Evolutionary conservation across 2,888 invertebrate genomes (phyloP).

Genomic region (Melieria crassipennis): DNA sequence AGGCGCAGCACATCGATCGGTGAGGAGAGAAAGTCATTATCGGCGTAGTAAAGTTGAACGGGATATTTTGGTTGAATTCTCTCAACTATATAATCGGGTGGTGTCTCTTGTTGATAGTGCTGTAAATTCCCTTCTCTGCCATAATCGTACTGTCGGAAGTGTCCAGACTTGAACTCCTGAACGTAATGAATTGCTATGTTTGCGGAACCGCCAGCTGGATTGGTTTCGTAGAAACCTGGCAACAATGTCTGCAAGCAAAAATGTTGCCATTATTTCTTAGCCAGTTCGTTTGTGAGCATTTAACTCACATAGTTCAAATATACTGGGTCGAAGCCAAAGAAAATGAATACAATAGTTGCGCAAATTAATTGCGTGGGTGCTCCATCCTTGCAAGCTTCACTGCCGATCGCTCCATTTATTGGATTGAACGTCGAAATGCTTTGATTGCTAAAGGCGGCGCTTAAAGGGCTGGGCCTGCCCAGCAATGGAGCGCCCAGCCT

Average conservation of each 20-base stretch:
- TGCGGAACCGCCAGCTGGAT: conserved; percentile 43
- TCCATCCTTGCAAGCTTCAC: conserved; percentile 61
- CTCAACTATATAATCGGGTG: too few relatives aligned
- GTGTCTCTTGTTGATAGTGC: too few relatives aligned
- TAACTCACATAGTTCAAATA: conserved; percentile 46
- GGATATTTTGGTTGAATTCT: too few relatives aligned
- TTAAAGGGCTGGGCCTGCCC: conserved; percentile 35
- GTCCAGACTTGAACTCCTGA: conserved; percentile 37
- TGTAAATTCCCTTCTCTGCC: too few relatives aligned
- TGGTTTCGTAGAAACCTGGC: conserved; percentile 36
- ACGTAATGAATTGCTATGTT: conserved; percentile 43
- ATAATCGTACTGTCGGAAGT: conserved; percentile 41
- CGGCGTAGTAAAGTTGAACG: too few relatives aligned
- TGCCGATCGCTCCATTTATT: conserved; percentile 66
- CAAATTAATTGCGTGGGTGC: conserved; percentile 41
- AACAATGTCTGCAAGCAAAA: conserved; percentile 31
- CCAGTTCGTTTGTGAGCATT: neutral
- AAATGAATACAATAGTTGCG: conserved; percentile 41
- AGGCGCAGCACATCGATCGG: too few relatives aligned
- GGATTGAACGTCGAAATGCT: conserved; percentile 71
- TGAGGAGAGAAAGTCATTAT: too few relatives aligned
- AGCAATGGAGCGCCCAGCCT: conserved; percentile 58
- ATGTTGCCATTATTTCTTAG: neutral
- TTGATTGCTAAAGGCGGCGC: conserved; percentile 47
- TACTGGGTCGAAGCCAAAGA: conserved; percentile 44